Base-by-base conservation (phyloP, 2,113 vertebrate species). In the Sturnira hondurensis region DNA sequence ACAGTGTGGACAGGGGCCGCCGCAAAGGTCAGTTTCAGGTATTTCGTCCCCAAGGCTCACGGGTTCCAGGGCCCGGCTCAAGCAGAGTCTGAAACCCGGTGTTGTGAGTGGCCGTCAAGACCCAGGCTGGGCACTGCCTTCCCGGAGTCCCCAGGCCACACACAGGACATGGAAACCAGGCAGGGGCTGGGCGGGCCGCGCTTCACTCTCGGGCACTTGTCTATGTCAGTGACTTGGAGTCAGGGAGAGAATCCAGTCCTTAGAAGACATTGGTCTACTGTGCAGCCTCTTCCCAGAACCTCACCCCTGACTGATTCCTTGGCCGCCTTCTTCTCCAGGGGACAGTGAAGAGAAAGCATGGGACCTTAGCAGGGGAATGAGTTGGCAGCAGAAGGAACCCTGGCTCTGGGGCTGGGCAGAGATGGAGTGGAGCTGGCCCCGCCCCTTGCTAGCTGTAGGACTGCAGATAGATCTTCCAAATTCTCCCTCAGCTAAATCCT, bases 171-270 rank as follows among this genome's bases (percentile, higher is more conserved):
- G 13, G 33, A 73, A 56, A 50, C 20, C 10, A 26, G 41, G 13
- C 13, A 20, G 38, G n/a, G 78, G 7, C 58, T 47, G 15, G 13
- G 14, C 10, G 24, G 22, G 20, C 68, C 0, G 0, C 17, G 3
- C 6, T 81, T 61, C 19, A 54, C 28, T 13, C 28, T n/a, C 15
- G 19, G 45, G 4, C 7, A 10, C n/a, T 61, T n/a, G 52, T 77
- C 58, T 76, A 15, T 47, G 28, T 5, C 47, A 50, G 54, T 13
- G 63, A 26, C 84, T 56, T 74, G 4, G 36, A 74, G 36, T 9
- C 4, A 28, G 33, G 45, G 28, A 81, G 28, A 68, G 24, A 94
- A 95, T 24, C 74, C 36, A 33, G 28, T 80, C 1, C 36, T 10
- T 52, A 24, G 33, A 81, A 82, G 38, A 45, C 73, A 15, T 33